These are phyloP conservation scores for Eupithecia vulgata DNA, from an alignment of 2,888 invertebrate genomes.

Conservation along the genomic window DNA sequence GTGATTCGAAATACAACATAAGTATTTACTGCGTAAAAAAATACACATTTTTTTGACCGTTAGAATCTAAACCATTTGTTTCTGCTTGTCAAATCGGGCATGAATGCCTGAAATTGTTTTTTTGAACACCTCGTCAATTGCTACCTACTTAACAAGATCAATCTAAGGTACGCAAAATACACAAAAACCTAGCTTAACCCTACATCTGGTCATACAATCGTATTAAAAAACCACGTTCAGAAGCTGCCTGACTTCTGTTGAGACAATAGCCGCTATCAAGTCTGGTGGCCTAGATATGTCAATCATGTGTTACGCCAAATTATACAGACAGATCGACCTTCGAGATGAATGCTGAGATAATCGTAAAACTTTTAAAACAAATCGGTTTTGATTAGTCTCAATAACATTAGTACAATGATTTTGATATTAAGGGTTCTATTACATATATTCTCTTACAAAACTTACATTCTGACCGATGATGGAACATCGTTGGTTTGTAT, in stretches of 20 bases:
- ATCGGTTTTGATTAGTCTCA: conserved; percentile 42
- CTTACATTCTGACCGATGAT: too few species aligned
- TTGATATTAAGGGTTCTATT: not conserved
- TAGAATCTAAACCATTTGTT: conserved; percentile 1
- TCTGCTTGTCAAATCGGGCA: not conserved
- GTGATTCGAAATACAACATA: too few species aligned
- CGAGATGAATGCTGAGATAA: conserved; percentile 61
- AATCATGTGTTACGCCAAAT: conserved; percentile 49
- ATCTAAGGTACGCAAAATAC: too few species aligned
- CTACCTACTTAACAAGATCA: not conserved
- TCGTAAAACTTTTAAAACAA: conserved; percentile 38
- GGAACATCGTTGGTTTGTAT: too few species aligned
- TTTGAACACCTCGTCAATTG: not conserved
- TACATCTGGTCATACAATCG: not conserved
- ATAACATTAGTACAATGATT: not conserved
- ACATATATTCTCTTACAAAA: too few species aligned
- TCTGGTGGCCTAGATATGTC: conserved; percentile 58
- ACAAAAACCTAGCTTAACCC: too few species aligned
- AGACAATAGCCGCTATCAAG: conserved; percentile 55
- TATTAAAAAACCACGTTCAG: conserved; percentile 39
- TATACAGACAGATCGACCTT: conserved; percentile 52
- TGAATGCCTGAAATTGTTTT: not conserved
- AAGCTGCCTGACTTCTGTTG: conserved; percentile 51
- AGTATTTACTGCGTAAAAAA: too few species aligned
- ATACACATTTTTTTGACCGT: too few species aligned